Evolutionary conservation across 2,888 invertebrate genomes (phyloP).

Genomic region (Megamerina dolium): DNA sequence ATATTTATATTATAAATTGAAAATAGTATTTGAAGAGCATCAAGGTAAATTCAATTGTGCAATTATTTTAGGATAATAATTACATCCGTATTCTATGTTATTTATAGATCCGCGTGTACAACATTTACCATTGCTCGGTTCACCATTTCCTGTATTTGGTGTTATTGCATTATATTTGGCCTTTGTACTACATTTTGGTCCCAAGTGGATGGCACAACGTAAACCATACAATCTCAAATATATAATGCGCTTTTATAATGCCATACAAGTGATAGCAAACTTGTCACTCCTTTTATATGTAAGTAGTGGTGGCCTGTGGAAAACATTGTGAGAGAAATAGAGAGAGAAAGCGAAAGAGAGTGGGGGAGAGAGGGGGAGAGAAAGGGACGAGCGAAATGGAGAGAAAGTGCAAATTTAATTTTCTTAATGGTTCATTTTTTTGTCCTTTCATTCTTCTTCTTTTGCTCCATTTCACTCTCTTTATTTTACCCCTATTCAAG

Average conservation of each 20-base stretch:
- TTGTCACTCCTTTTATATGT: slow-evolving; percentile 20
- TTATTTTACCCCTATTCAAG: too few relatives aligned
- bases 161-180: slow-evolving; percentile 59
- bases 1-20: slow-evolving; percentile 27
- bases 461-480: background rate
- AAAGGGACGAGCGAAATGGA: background rate
- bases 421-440: slow-evolving; percentile 11
- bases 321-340: background rate
- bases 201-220: slow-evolving; percentile 63
- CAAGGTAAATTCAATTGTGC: slow-evolving; percentile 22
- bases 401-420: slow-evolving; percentile 16
- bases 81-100: background rate
- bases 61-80: background rate
- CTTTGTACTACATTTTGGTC: slow-evolving; percentile 65
- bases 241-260: slow-evolving; percentile 62
- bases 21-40: slow-evolving; percentile 26
- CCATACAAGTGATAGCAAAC: slow-evolving; percentile 51
- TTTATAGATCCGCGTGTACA: slow-evolving; percentile 50
- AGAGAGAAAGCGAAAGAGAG: too few relatives aligned
- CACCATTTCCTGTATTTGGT: slow-evolving; percentile 57
- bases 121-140: slow-evolving; percentile 60
- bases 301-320: slow-evolving; percentile 17
- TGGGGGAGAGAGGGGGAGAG: background rate
- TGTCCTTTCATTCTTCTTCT: slow-evolving; percentile 6
- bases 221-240: slow-evolving; percentile 59